Base-by-base conservation (phyloP, 1,140 invertebrate genomes). In the Laodelphax striatellus region DNA sequence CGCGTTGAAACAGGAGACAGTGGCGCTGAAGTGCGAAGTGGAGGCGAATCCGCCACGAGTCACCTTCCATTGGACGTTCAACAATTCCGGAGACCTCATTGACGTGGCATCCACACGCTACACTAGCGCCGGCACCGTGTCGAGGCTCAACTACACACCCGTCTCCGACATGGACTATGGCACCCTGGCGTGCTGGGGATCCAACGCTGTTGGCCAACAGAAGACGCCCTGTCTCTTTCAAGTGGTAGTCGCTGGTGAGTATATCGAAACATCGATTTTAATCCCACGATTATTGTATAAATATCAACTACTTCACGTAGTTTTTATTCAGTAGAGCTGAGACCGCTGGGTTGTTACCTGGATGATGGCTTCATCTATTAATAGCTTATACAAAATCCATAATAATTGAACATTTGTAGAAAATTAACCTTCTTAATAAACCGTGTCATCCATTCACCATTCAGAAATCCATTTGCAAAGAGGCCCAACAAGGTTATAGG, bases 11-110 rank as follows among this genome's bases (percentile, higher is more conserved):
- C 86, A 90, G 69, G 91, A 93, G 72, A 90, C 86, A 13, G 84
- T 92, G 13, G 79, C 82, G 43, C 73, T 94, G 60, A 80, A 83
- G 63, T 94, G 91, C 70, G 83, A 88, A 65, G 89, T 94, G 59
- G 88, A 91, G 65, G 85, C 90, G 62, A 90, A 92, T 69, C 91
- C 91, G 10, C 79, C 86, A 0, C 77, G 85, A 11, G 80, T 85
- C 65, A 82, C 83, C 70, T 92, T 90, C 71, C 86, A 88, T 63
- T 92, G 90, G 90, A 90, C 87, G 44, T 91, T 92, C 77, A 91
- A 92, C 75, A 90, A 88, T 70, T 89, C 87, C 44, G 87, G 87
- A 9, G 88, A 91, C 69, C 81, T 87, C 68, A 84, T 83, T 0
- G 86, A 90, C 69, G 77, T 91, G 46, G 80, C 87, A 9, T 77